Conservation (phyloP, 2,888 invertebrate species). For the Siphlonurus alternatus region DNA sequence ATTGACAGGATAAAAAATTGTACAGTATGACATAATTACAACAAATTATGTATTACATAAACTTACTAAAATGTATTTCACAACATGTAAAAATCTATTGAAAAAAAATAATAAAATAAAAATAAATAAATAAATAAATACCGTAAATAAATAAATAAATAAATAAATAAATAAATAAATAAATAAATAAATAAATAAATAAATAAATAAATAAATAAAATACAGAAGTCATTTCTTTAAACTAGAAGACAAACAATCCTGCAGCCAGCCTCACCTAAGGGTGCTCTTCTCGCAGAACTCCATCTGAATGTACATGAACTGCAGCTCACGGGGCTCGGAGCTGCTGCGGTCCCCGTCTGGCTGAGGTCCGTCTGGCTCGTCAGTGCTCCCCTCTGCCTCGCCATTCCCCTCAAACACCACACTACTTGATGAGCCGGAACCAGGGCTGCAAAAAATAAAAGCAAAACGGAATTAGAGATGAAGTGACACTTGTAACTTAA, state of each 20-base stretch:
- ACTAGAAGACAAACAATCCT: neutral
- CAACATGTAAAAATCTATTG: too few species aligned
- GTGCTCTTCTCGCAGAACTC: conserved; percentile 98
- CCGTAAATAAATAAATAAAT: too few species aligned
- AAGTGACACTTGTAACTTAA: conserved; percentile 5
- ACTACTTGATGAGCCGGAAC: conserved; percentile 35
- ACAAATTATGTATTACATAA: too few species aligned
- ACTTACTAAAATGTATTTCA: too few species aligned
- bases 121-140: too few species aligned
- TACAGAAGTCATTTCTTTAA: neutral
- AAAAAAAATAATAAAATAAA: too few species aligned
- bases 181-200: too few species aligned
- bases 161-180: too few species aligned
- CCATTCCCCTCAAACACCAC: conserved; percentile 41
- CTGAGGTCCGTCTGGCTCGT: conserved; percentile 10
- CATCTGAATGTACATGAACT: conserved; percentile 90
- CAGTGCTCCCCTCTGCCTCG: conserved; percentile 12
- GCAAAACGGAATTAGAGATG: too few species aligned
- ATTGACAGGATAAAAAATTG: too few species aligned
- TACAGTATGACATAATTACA: too few species aligned
- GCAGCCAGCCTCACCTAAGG: conserved; percentile 30
- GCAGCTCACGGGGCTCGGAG: conserved; percentile 27
- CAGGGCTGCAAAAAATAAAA: conserved; percentile 17
- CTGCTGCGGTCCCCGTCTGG: conserved; percentile 13
- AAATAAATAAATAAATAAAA: neutral